Base-by-base conservation (phyloP, 1,140 invertebrate species). In the Microplitis mediator region DNA sequence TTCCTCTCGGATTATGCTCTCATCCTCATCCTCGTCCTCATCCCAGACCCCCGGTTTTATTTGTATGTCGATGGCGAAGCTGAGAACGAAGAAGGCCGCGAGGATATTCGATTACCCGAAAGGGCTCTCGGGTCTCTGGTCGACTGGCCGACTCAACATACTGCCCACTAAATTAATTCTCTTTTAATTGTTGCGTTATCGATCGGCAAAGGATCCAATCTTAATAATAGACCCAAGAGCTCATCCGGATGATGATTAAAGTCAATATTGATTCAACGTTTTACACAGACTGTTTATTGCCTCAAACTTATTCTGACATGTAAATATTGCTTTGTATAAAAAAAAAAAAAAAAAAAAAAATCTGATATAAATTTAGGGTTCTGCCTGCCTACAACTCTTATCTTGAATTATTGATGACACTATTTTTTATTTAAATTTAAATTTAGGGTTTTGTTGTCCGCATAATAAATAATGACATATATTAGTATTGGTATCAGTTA, bases 81-180 rank as follows among this genome's bases (percentile, higher is more conserved):
- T 61, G 75, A 75, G 70, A 79, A 72, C 77, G 76, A 77, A 66
- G 51, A 13, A 51, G 56, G 35, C 35, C 13, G 63, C 36, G 58
- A 54, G 36, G 35, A 72, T 64, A 72, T 72, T 72, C 71, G 71
- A 72, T 72, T 72, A 72, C 65, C 71, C 64, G 34, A 60, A 6
- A 56, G 64, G 58, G 39, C 39, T 45, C 35, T 56, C 23, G 36
- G 8, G 39, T 60, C 14, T 11, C 16, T 2, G 2, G 51, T 58
- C 14, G 16, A 14, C n/a, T 54, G 13, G 4, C 13, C 52, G 16
- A 4, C 11, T 35, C 5, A 11, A 39, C 16, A 14, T 62, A 39
- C 36, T 16, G 35, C 64, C 2, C 52, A 51, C 39, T 72, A 72
- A 72, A 72, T 72, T 72, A 72, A 72, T 72, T 72, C 63, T 60